phyloP scores from a whole-genome alignment of 23 tunicate species.

The Clavelina lepadiformis region DNA sequence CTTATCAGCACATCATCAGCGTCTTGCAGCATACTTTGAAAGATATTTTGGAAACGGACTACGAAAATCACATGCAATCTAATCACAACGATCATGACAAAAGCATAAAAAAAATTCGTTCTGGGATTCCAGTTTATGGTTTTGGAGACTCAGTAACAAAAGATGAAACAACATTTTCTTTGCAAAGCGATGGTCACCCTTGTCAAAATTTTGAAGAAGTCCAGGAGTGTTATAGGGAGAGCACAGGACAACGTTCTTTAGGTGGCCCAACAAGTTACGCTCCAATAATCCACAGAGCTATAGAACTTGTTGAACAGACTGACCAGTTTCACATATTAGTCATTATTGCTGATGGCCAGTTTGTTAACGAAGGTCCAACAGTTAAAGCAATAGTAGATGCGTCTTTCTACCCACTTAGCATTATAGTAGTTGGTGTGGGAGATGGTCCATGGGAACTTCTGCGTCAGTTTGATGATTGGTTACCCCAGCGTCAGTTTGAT shows the following conservation, averaged over 20 bases:
- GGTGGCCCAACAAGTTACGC: conserved; percentile 97
- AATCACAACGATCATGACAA: not conserved
- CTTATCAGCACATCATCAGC: conserved; percentile 64
- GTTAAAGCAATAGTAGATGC: conserved; percentile 79
- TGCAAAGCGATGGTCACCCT: conserved; percentile 39
- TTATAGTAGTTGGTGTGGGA: conserved; percentile 93
- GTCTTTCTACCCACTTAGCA: conserved; percentile 76
- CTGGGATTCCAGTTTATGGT: conserved; percentile 69
- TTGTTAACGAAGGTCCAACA: conserved; percentile 82
- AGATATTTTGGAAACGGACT: conserved; percentile 24
- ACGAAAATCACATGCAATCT: not conserved
- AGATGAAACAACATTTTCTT: conserved; percentile 58
- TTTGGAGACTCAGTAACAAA: conserved; percentile 77
- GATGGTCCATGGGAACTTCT: conserved; percentile 88
- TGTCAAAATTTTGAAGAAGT: conserved; percentile 66
- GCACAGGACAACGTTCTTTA: conserved; percentile 29
- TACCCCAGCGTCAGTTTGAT: conserved; percentile 82
- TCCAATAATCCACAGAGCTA: conserved; percentile 75
- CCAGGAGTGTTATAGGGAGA: conserved; percentile 19
- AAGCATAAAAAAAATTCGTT: not conserved
- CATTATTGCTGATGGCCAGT: conserved; percentile 90
- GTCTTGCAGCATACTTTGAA: conserved; percentile 63
- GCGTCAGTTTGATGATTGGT: conserved; percentile 91
- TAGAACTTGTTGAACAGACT: conserved; percentile 73
- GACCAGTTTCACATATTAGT: conserved; percentile 64